phyloP scores from a whole-genome alignment of 2,113 vertebrate species.

The Phrynosoma platyrhinos region DNA sequence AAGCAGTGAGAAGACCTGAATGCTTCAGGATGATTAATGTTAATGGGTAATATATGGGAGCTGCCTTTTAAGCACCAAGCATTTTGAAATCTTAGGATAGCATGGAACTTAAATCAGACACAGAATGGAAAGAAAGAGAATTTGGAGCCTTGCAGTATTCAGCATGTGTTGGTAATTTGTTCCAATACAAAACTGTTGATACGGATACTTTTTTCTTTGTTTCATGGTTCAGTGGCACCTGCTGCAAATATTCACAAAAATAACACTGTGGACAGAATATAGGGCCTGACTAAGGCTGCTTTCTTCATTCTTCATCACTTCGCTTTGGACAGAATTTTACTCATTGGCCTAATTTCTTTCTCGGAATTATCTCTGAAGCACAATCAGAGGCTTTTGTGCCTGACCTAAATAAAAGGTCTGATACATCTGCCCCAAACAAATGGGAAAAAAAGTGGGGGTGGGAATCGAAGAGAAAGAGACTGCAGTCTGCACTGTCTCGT shows the following conservation, averaged over 20 bases:
- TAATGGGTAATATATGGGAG: background rate
- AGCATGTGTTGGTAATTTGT: background rate
- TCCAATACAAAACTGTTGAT: background rate
- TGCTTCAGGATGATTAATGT: background rate
- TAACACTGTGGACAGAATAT: background rate
- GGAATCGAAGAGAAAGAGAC: background rate
- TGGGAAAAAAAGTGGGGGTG: no score
- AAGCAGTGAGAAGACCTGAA: background rate
- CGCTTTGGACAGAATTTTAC: background rate
- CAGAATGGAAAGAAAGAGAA: background rate
- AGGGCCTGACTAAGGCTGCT: background rate
- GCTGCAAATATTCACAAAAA: background rate
- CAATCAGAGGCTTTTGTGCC: background rate
- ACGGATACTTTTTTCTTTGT: background rate
- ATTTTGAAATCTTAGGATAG: background rate
- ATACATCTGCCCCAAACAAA: background rate
- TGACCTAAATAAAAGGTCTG: constrained; percentile 32
- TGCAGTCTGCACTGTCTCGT: background rate
- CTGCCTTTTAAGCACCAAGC: background rate
- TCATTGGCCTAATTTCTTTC: background rate
- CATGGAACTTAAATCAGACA: background rate
- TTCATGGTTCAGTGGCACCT: background rate
- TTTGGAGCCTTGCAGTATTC: background rate
- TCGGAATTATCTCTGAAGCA: background rate
- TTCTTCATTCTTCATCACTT: background rate